phyloP scores from a whole-genome alignment of 2,797 vertebrate species.

The Epinephelus coioides region DNA sequence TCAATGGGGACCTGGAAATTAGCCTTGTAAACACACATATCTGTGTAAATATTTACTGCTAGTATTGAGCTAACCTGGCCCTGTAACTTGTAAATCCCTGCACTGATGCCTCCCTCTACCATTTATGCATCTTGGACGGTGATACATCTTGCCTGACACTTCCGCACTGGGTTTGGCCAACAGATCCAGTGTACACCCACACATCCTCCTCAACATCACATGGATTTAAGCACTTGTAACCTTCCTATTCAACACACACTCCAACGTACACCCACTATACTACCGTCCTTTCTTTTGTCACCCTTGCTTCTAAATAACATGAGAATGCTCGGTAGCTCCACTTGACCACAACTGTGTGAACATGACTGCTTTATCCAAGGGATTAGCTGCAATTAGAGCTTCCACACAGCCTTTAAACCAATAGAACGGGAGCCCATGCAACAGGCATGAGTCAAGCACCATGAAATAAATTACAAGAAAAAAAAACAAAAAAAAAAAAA shows the following conservation, averaged over 20 bases:
- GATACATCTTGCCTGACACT: slow-evolving; percentile 70
- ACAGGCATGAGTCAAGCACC: slow-evolving; percentile 31
- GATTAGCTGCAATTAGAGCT: slow-evolving; percentile 51
- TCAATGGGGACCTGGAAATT: too few relatives aligned
- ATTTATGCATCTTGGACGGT: slow-evolving; percentile 54
- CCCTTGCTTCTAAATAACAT: slow-evolving; percentile 36
- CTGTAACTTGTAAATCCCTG: slow-evolving; percentile 8
- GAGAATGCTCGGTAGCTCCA: slow-evolving; percentile 34
- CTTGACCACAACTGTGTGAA: slow-evolving; percentile 56
- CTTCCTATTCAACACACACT: slow-evolving; percentile 43
- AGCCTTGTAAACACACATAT: slow-evolving; percentile 10
- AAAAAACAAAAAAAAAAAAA: neutral
- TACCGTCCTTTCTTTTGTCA: slow-evolving; percentile 43
- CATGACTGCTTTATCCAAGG: slow-evolving; percentile 42
- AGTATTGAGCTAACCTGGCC: neutral
- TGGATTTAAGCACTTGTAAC: slow-evolving; percentile 61
- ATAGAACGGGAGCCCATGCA: slow-evolving; percentile 34
- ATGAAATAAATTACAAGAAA: slow-evolving; percentile 8
- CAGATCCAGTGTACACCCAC: slow-evolving; percentile 68
- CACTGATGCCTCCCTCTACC: slow-evolving; percentile 23
- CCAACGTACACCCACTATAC: slow-evolving; percentile 58
- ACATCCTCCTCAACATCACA: slow-evolving; percentile 66
- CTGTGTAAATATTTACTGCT: slow-evolving; percentile 5
- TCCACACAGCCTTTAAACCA: slow-evolving; percentile 43
- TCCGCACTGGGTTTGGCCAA: slow-evolving; percentile 62